Evolutionary conservation across 2,113 vertebrate species (phyloP), one percentile per base, ranked within the genome.

Genomic region (Ctenomys sociabilis): DNA sequence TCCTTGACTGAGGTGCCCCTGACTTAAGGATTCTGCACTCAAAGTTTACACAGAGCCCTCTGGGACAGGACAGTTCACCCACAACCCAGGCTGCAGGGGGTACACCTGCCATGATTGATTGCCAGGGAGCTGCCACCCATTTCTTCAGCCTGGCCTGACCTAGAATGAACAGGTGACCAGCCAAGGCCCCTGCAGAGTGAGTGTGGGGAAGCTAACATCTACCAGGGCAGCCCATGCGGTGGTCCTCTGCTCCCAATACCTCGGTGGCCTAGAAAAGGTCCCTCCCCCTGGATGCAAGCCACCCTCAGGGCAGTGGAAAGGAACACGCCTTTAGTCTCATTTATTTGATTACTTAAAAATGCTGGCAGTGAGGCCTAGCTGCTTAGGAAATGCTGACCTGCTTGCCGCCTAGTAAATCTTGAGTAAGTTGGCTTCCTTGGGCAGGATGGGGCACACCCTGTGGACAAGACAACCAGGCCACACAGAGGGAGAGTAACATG

Each of bases 51-150:
- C 0, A 0, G 63, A 52, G 78, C 35, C 26, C 40, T 17, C 0
- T 10, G 8, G 9, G 4, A 52, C 52, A 52, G 57, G 61, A 57
- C 17, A 49, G 45, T 2, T 9, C 17, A 6, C 28, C 8, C 37
- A 45, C n/a, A 85, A 0, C 6, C 32, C 52, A 64, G 5, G 14
- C 21, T 7, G 1, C 3, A 2, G 59, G 16, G 17, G 22, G 59
- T 1, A 4, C 19, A 21, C 22, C 8, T 19, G 3, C 0, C 66
- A 10, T 1, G 11, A 0, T 21, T 28, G 0, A 0, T 26, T 35
- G 0, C 1, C 1, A 28, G 40, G 26, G 73, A 45, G 26, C 26
- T 30, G 26, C 26, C 26, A 7, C 26, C 13, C 37, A 45, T 17
- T 45, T 28, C 3, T 0, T 1, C 1, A 0, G 1, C 11, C 28